These are phyloP conservation scores for Syngnathus typhle DNA, from an alignment of 2,113 vertebrate species.

Conservation along the genomic window DNA sequence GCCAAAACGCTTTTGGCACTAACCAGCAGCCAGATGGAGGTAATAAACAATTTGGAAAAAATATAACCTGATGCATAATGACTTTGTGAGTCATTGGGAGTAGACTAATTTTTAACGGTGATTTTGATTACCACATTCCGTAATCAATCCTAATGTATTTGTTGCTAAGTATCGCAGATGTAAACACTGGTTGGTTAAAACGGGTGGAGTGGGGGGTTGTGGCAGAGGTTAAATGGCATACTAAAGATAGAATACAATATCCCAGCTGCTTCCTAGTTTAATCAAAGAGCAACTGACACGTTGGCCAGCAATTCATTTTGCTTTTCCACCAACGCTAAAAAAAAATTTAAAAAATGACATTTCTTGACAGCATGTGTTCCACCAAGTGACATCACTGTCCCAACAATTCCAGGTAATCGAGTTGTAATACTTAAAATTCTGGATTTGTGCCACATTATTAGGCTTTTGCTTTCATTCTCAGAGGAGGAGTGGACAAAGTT, in stretches of 20 bases:
- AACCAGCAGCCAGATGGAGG: neutral
- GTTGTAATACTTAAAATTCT: neutral
- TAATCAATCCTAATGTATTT: neutral
- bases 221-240: neutral
- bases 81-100: neutral
- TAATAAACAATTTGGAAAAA: no score
- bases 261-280: neutral
- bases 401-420: constrained; percentile 52
- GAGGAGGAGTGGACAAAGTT: constrained; percentile 55
- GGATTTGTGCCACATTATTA: neutral
- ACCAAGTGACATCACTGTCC: constrained; percentile 33
- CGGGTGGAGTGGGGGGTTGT: neutral
- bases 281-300: neutral
- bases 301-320: neutral
- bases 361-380: constrained; percentile 23
- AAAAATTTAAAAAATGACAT: neutral
- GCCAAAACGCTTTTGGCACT: constrained; percentile 43
- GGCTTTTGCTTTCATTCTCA: constrained; percentile 23
- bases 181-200: neutral
- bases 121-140: neutral
- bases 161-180: neutral
- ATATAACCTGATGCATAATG: no score
- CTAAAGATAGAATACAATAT: neutral
- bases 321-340: neutral
- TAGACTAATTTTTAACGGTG: neutral